Conservation (phyloP, 2,797 vertebrate genomes). For the Diplodus puntazzo region DNA sequence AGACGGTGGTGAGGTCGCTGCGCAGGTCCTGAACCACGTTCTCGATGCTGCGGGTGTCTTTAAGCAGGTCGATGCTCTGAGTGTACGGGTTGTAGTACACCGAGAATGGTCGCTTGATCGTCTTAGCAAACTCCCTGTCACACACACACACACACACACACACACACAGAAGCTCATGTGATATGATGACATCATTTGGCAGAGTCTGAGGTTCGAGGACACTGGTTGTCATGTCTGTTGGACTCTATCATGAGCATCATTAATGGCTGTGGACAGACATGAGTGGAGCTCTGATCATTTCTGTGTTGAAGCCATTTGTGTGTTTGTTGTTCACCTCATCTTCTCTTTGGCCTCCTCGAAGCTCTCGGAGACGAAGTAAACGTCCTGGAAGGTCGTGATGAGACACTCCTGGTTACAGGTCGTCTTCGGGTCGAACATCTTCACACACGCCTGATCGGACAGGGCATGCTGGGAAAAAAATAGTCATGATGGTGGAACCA, state of each 20-base stretch:
- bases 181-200: no score
- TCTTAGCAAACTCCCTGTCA: slow-evolving; percentile 95
- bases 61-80: slow-evolving; percentile 94
- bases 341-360: slow-evolving; percentile 99
- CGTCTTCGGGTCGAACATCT: slow-evolving; percentile 94
- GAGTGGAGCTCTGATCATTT: no score
- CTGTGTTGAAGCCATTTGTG: no score
- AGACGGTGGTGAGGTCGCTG: slow-evolving; percentile 95
- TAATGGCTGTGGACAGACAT: no score
- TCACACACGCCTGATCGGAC: slow-evolving; percentile 93
- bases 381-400: slow-evolving; percentile 98
- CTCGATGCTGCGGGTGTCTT: slow-evolving; percentile 95
- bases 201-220: not conserved
- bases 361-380: slow-evolving; percentile 97
- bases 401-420: slow-evolving; percentile 97
- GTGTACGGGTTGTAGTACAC: slow-evolving; percentile 98
- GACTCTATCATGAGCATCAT: no score
- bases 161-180: no score
- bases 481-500: not conserved
- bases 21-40: slow-evolving; percentile 95
- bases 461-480: slow-evolving; percentile 91
- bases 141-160: no score
- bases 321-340: slow-evolving; percentile 90
- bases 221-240: no score
- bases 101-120: slow-evolving; percentile 94